These are phyloP conservation scores for Muscicapa striata DNA, from an alignment of 2,797 vertebrate species.

Conservation along the genomic window DNA sequence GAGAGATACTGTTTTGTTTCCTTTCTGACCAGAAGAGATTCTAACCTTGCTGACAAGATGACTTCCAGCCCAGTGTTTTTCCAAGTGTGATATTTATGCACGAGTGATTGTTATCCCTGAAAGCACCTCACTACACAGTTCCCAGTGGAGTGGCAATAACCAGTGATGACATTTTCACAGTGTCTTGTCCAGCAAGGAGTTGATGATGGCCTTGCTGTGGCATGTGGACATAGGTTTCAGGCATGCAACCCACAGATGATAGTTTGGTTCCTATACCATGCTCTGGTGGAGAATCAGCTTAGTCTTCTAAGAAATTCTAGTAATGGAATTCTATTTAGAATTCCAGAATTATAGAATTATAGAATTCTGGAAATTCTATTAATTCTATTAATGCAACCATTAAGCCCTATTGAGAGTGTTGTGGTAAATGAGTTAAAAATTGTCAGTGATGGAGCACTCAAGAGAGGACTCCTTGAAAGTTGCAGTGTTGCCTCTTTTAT, in stretches of 20 bases:
- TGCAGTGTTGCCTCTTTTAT: neutral
- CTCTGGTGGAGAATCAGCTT: neutral
- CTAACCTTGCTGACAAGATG: neutral
- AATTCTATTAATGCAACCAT: neutral
- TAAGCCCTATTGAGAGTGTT: neutral
- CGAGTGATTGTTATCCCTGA: neutral
- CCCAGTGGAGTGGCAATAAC: neutral
- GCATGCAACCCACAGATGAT: neutral
- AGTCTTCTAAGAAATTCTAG: neutral
- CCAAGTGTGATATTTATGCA: neutral
- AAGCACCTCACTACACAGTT: neutral
- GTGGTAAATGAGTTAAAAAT: neutral
- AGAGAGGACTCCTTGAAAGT: neutral
- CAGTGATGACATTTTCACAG: neutral
- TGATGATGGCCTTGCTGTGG: neutral
- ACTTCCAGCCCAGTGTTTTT: neutral
- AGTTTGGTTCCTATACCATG: rapidly evolving
- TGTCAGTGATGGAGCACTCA: neutral
- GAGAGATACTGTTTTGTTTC: neutral
- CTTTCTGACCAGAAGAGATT: neutral
- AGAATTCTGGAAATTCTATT: too few species aligned
- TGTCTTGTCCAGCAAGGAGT: neutral
- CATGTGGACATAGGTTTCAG: rapidly evolving
- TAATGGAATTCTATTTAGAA: neutral
- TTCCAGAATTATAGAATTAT: too few species aligned